Evolutionary conservation across 1,140 invertebrate genomes (phyloP).

Genomic region (Trypoxylus dichotomus): DNA sequence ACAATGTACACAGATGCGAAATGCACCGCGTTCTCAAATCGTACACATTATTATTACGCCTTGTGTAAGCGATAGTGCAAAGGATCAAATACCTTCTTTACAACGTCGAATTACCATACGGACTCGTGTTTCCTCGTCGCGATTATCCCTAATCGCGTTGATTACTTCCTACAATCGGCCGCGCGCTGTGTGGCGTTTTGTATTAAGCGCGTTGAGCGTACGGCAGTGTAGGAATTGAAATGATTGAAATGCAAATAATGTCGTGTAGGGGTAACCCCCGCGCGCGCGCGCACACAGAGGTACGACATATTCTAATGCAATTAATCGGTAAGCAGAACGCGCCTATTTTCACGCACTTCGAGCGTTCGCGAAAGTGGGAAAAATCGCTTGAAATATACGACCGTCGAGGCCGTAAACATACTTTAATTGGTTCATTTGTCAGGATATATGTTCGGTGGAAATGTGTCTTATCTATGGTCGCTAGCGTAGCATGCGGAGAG

Average conservation of each 20-base stretch:
- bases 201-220: no score
- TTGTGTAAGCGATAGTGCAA: not conserved
- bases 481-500: no score
- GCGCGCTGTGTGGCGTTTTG: not conserved
- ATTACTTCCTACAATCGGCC: slow-evolving; percentile 10
- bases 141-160: slow-evolving; percentile 14
- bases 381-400: slow-evolving; percentile 10
- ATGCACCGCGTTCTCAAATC: no score
- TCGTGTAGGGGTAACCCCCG: not conserved
- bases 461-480: slow-evolving; percentile 8
- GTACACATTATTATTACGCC: no score
- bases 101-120: not conserved
- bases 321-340: not conserved
- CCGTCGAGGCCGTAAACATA: not conserved
- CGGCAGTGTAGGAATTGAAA: not conserved
- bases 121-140: not conserved
- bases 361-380: not conserved
- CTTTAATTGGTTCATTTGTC: slow-evolving; percentile 24
- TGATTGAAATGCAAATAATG: slow-evolving; percentile 24
- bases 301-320: slow-evolving; percentile 15
- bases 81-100: not conserved
- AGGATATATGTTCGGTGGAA: slow-evolving; percentile 20
- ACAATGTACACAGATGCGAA: no score
- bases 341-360: not conserved
- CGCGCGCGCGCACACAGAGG: not conserved